A percentile compares a stretch with the other conserved stretches of the same genome.
Conservation (phyloP, 2,888 invertebrate genomes). For the Deilephila porcellus region DNA sequence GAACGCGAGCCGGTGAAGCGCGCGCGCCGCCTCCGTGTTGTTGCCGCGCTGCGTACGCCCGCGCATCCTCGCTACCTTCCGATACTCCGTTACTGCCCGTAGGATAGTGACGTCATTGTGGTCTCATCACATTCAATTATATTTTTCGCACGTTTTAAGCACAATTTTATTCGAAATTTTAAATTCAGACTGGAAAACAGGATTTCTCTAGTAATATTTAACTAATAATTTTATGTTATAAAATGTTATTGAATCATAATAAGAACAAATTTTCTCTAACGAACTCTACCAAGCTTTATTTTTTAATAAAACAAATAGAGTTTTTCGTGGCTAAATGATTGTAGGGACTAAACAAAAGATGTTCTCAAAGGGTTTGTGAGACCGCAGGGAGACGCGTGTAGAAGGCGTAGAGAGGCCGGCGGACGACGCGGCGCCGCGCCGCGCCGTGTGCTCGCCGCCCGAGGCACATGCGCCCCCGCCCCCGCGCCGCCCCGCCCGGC, state of each 20-base stretch:
- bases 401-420: slow-evolving; percentile 48
- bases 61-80: slow-evolving; percentile 59
- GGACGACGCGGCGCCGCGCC: slow-evolving; percentile 30
- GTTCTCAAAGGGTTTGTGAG: slow-evolving; percentile 45
- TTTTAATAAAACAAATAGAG: neutral
- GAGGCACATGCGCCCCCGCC: slow-evolving; percentile 67
- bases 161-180: too few species aligned
- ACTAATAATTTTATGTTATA: too few species aligned
- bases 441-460: slow-evolving; percentile 37
- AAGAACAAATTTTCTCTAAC: too few species aligned
- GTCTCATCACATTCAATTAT: neutral
- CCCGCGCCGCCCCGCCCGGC: slow-evolving; percentile 52
- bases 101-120: neutral
- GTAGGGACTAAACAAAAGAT: slow-evolving; percentile 50
- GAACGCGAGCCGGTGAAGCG: slow-evolving; percentile 89
- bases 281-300: neutral
- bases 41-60: slow-evolving; percentile 56
- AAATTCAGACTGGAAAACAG: too few species aligned
- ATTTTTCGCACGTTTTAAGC: neutral
- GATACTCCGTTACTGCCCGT: neutral
- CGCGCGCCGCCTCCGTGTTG: slow-evolving; percentile 83
- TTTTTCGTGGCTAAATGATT: slow-evolving; percentile 11
- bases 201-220: too few species aligned
- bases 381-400: slow-evolving; percentile 41
- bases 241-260: too few species aligned